phyloP scores from a whole-genome alignment of 2,888 invertebrate genomes.

The Apotomis capreana region DNA sequence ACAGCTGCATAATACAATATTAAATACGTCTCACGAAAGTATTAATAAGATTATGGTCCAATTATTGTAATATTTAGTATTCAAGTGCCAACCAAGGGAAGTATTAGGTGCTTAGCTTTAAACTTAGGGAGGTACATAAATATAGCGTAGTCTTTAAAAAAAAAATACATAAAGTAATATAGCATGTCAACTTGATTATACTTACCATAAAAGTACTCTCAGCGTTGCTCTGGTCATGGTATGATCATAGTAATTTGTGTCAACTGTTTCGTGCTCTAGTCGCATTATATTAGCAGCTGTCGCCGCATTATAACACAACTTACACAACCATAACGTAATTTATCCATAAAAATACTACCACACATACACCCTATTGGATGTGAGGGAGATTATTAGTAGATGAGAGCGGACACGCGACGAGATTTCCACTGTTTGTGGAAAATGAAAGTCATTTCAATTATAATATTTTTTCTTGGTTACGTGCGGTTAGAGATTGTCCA shows the following conservation, averaged over 20 bases:
- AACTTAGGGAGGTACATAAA: too few relatives aligned
- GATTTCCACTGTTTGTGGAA: conserved; percentile 43
- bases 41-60: too few relatives aligned
- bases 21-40: too few relatives aligned
- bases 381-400: conserved; percentile 43
- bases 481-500: conserved; percentile 11
- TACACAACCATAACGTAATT: neutral
- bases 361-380: conserved; percentile 34
- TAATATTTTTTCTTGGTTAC: conserved; percentile 24
- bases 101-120: too few relatives aligned
- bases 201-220: conserved; percentile 11
- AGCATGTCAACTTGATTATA: conserved; percentile 8
- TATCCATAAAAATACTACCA: neutral
- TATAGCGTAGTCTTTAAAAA: too few relatives aligned
- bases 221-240: neutral
- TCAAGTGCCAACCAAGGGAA: too few relatives aligned
- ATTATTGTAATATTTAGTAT: too few relatives aligned
- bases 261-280: conserved; percentile 28
- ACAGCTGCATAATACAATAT: too few relatives aligned
- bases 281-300: conserved; percentile 40
- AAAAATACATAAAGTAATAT: neutral
- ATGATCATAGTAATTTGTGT: conserved; percentile 40
- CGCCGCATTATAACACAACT: conserved; percentile 1
- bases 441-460: conserved; percentile 37
- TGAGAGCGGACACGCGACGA: conserved; percentile 49